Percentiles rank a stretch among this genome's conserved stretches.
phyloP scores from a whole-genome alignment of 2,888 invertebrate genomes.

The Caenorhabditis uteleia region DNA sequence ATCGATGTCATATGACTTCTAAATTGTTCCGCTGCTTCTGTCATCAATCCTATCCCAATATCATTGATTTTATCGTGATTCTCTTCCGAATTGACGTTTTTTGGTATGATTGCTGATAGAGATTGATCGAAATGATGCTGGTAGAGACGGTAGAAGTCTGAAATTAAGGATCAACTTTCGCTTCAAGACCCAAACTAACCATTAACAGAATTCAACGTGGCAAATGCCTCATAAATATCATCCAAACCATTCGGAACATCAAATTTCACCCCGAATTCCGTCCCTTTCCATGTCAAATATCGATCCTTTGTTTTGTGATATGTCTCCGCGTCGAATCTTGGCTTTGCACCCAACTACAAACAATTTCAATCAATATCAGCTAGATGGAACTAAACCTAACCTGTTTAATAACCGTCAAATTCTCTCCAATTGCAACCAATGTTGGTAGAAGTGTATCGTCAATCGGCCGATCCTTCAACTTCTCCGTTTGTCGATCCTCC shows the following conservation, averaged over 20 bases:
- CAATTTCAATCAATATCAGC: neutral
- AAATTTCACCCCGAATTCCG: constrained; percentile 39
- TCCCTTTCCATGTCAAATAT: constrained; percentile 42
- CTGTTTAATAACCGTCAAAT: constrained; percentile 31
- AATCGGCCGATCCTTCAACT: constrained; percentile 26
- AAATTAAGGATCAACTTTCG: constrained; percentile 2
- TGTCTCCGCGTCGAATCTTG: constrained; percentile 33
- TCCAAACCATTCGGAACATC: constrained; percentile 21
- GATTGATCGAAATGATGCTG: constrained; percentile 40
- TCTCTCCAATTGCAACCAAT: constrained; percentile 35
- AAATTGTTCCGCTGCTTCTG: constrained; percentile 25
- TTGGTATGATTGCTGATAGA: constrained; percentile 7
- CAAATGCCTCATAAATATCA: constrained; percentile 36
- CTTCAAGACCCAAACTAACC: constrained; percentile 8
- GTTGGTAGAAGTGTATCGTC: constrained; percentile 37
- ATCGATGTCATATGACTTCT: constrained; percentile 27
- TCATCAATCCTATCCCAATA: constrained; percentile 15
- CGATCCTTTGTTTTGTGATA: constrained; percentile 38
- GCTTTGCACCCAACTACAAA: constrained; percentile 37
- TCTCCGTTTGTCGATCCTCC: constrained; percentile 22
- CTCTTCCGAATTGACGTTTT: constrained; percentile 1
- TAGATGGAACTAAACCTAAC: neutral
- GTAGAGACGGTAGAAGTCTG: constrained; percentile 39
- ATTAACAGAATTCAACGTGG: constrained; percentile 24
- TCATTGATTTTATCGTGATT: constrained; percentile 28